Percentiles rank a stretch among this genome's conserved stretches.
These are phyloP conservation scores for Drosophila paranaensis DNA, from an alignment of 2,888 invertebrate genomes.

Conservation along the genomic window DNA sequence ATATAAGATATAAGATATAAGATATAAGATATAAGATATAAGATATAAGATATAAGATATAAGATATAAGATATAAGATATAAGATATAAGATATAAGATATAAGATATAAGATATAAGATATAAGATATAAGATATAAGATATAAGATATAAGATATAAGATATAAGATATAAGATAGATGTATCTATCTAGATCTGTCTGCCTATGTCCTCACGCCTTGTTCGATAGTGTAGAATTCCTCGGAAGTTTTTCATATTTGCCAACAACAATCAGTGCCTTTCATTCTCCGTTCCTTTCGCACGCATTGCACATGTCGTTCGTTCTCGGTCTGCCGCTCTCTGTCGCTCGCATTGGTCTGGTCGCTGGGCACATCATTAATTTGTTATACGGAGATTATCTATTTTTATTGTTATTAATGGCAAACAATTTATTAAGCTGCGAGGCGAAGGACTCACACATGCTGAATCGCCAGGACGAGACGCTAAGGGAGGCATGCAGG, in stretches of 20 bases:
- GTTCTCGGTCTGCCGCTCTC: not conserved
- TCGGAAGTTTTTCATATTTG: constrained; percentile 62
- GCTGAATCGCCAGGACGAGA: constrained; percentile 26
- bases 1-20: constrained; percentile 3
- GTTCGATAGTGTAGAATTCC: constrained; percentile 49
- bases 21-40: not conserved
- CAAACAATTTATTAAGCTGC: constrained; percentile 81
- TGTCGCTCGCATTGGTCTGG: constrained; percentile 22
- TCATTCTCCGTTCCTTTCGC: not conserved
- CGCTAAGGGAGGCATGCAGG: not conserved
- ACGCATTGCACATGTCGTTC: not conserved
- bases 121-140: not conserved
- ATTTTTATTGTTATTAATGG: constrained; percentile 84
- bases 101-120: constrained; percentile 1
- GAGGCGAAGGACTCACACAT: constrained; percentile 62
- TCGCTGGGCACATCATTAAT: constrained; percentile 78
- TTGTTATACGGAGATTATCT: constrained; percentile 83
- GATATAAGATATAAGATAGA: not conserved
- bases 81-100: constrained; percentile 1
- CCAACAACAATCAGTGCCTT: constrained; percentile 39
- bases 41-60: constrained; percentile 1
- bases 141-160: constrained; percentile 7
- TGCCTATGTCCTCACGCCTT: not conserved
- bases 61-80: constrained; percentile 1
- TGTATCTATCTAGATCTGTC: not conserved